Evolutionary conservation across 2,113 vertebrate genomes (phyloP).

Genomic region (Malurus alboscapulatus): DNA sequence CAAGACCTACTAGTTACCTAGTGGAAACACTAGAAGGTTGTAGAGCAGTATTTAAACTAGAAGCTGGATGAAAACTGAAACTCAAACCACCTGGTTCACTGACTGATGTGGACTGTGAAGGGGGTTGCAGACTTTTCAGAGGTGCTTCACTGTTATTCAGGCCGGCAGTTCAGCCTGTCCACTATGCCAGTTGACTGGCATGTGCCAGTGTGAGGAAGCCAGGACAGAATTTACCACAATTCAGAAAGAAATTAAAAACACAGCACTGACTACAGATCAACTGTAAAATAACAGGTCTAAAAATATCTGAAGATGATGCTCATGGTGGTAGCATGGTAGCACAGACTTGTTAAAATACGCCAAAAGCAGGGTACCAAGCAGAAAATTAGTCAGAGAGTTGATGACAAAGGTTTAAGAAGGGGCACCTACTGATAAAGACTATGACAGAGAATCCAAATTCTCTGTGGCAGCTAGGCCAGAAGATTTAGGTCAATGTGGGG

Average conservation of each 20-base stretch:
- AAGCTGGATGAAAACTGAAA: background rate
- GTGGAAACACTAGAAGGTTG: background rate
- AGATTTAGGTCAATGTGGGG: background rate
- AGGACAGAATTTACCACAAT: background rate
- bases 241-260: background rate
- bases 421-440: background rate
- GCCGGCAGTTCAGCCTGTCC: background rate
- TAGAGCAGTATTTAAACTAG: background rate
- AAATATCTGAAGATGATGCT: background rate
- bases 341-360: background rate
- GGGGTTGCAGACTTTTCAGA: background rate
- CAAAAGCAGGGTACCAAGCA: background rate
- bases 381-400: background rate
- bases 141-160: background rate
- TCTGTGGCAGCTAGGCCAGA: background rate
- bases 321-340: background rate
- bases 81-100: background rate
- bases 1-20: background rate
- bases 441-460: background rate
- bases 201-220: background rate
- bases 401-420: background rate
- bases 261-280: background rate
- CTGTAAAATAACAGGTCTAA: background rate
- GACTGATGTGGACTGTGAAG: background rate
- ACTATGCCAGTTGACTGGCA: background rate